Conservation (phyloP, 2,113 vertebrate genomes). For the Vireo altiloquus region DNA sequence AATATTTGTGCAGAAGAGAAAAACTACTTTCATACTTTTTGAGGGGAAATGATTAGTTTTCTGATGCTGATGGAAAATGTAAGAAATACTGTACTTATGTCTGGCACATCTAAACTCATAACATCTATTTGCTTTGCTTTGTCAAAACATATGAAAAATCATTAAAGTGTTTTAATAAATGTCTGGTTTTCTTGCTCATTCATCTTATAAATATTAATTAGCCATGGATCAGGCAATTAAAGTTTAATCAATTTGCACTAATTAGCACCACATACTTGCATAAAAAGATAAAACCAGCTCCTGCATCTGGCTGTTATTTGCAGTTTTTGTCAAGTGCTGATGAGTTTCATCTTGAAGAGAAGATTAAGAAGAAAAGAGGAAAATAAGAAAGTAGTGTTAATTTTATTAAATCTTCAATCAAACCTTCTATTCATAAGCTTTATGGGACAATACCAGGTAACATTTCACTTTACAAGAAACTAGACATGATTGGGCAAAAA, state of each 20-base stretch:
- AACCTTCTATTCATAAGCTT: conserved; percentile 59
- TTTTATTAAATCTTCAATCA: conserved; percentile 83
- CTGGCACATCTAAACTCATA: conserved; percentile 76
- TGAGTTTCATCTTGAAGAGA: conserved; percentile 84
- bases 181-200: conserved; percentile 83
- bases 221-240: conserved; percentile 86
- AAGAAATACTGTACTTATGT: conserved; percentile 66
- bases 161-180: conserved; percentile 87
- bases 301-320: conserved; percentile 84
- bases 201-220: conserved; percentile 88
- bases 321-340: conserved; percentile 87
- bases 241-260: conserved; percentile 88
- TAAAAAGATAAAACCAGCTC: conserved; percentile 84
- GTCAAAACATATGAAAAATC: conserved; percentile 85
- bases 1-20: not conserved
- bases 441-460: conserved; percentile 61
- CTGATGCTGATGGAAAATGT: conserved; percentile 41
- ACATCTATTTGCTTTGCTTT: conserved; percentile 81
- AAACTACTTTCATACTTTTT: conserved; percentile 7
- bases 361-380: conserved; percentile 81
- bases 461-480: conserved; percentile 45
- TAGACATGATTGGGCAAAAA: conserved; percentile 12
- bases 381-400: conserved; percentile 81
- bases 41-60: conserved; percentile 45
- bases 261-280: conserved; percentile 86